phyloP scores from a whole-genome alignment of 1,140 invertebrate species.

The Pogonognathellus flavescens region DNA sequence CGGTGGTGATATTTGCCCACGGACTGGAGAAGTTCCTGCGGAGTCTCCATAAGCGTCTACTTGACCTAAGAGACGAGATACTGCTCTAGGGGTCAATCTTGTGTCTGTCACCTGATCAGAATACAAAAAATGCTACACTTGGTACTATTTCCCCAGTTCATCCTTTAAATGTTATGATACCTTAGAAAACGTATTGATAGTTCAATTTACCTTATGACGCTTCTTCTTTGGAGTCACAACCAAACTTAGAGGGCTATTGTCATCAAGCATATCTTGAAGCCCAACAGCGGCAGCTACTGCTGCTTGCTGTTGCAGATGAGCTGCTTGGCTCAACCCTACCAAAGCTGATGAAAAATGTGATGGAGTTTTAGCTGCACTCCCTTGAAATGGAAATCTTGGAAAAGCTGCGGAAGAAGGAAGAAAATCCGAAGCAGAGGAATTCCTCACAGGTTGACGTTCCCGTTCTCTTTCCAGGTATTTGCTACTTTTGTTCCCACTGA shows the following conservation, averaged over 20 bases:
- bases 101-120: constrained; percentile 84
- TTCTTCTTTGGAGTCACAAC: constrained; percentile 88
- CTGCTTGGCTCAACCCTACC: constrained; percentile 81
- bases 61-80: constrained; percentile 86
- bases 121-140: constrained; percentile 36
- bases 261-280: constrained; percentile 83
- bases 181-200: neutral
- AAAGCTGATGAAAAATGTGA: constrained; percentile 42
- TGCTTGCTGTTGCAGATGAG: constrained; percentile 90
- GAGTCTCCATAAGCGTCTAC: constrained; percentile 78
- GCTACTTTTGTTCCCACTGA: constrained; percentile 18
- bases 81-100: constrained; percentile 90
- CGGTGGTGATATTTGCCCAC: constrained; percentile 47
- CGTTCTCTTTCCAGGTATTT: constrained; percentile 14
- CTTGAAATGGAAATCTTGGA: constrained; percentile 78
- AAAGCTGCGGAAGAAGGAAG: constrained; percentile 72
- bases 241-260: constrained; percentile 69
- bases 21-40: constrained; percentile 18
- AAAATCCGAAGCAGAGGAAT: constrained; percentile 68
- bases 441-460: constrained; percentile 62
- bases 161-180: neutral
- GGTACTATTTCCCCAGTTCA: constrained; percentile 26
- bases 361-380: constrained; percentile 25
- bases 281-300: constrained; percentile 77
- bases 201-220: constrained; percentile 82